Percentiles rank a stretch among this genome's conserved stretches.
Evolutionary conservation across 2,888 invertebrate species (phyloP).

Genomic region (Drosophila dives): DNA sequence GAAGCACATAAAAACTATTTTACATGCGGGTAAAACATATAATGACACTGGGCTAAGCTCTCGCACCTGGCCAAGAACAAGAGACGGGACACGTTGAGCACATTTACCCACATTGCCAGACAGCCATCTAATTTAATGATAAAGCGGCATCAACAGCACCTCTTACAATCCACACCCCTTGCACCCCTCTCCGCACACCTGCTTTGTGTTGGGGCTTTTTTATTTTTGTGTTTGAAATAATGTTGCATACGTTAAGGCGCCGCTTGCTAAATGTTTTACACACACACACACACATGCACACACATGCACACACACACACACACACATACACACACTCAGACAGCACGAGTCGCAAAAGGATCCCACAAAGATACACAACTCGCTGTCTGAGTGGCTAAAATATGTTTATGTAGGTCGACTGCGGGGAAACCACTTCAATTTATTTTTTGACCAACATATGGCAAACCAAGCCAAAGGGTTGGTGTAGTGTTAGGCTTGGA

Average conservation of each 20-base stretch:
- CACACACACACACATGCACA: constrained; percentile 24
- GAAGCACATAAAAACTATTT: constrained; percentile 74
- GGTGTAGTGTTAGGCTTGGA: not conserved
- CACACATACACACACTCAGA: constrained; percentile 6
- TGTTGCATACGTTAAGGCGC: constrained; percentile 74
- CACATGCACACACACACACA: constrained; percentile 18
- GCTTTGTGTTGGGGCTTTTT: constrained; percentile 54
- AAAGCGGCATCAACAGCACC: constrained; percentile 52
- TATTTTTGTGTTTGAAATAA: constrained; percentile 68
- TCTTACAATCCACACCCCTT: not conserved
- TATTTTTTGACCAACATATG: constrained; percentile 80
- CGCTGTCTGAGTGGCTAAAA: constrained; percentile 56
- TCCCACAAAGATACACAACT: constrained; percentile 49
- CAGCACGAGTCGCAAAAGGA: constrained; percentile 10
- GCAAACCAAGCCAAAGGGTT: constrained; percentile 29
- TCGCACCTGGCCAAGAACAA: constrained; percentile 62
- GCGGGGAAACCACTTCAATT: constrained; percentile 75
- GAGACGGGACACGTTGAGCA: constrained; percentile 34
- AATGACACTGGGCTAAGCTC: constrained; percentile 67
- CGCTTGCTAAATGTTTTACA: constrained; percentile 71
- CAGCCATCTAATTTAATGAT: constrained; percentile 73
- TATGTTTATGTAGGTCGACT: constrained; percentile 65
- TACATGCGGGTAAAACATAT: constrained; percentile 73
- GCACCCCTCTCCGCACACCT: not conserved
- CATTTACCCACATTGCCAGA: constrained; percentile 38